These are phyloP conservation scores for Drosophila insularis DNA, from an alignment of 1,140 invertebrate species.

Conservation along the genomic window DNA sequence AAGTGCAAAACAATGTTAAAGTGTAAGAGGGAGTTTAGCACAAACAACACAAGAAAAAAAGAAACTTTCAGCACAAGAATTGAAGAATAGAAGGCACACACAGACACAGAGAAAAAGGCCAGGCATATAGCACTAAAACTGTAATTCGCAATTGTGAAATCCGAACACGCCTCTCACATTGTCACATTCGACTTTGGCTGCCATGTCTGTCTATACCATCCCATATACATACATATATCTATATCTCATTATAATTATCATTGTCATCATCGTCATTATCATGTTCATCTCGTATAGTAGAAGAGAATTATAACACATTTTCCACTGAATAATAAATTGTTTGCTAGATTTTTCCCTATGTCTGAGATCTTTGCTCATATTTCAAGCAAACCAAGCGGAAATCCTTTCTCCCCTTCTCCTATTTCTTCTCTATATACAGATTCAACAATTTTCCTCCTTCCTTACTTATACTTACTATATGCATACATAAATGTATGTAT, in stretches of 20 bases:
- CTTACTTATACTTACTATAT: conserved; percentile 15
- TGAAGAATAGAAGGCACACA: conserved; percentile 8
- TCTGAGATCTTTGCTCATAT: conserved; percentile 72
- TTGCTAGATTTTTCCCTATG: conserved; percentile 40
- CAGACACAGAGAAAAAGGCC: conserved; percentile 27
- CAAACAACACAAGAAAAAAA: conserved; percentile 14
- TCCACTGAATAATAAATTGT: conserved; percentile 62
- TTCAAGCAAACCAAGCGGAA: conserved; percentile 75
- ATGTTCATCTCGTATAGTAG: conserved; percentile 18
- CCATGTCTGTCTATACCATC: conserved; percentile 50
- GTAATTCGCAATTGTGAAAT: conserved; percentile 69
- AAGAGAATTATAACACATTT: conserved; percentile 63
- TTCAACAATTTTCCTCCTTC: conserved; percentile 28
- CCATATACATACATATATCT: background rate
- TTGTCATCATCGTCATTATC: conserved; percentile 47
- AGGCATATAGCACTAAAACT: conserved; percentile 45
- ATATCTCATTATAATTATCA: conserved; percentile 60
- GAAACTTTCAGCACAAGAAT: background rate
- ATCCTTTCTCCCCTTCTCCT: conserved; percentile 59
- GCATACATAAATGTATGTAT: conserved; percentile 2
- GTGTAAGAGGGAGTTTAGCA: conserved; percentile 16
- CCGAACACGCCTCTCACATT: conserved; percentile 74
- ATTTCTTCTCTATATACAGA: conserved; percentile 33
- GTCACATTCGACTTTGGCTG: conserved; percentile 43
- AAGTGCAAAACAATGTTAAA: conserved; percentile 77